These are phyloP conservation scores for Invenusta paracnida DNA, from an alignment of 2,888 invertebrate species.

Conservation along the genomic window DNA sequence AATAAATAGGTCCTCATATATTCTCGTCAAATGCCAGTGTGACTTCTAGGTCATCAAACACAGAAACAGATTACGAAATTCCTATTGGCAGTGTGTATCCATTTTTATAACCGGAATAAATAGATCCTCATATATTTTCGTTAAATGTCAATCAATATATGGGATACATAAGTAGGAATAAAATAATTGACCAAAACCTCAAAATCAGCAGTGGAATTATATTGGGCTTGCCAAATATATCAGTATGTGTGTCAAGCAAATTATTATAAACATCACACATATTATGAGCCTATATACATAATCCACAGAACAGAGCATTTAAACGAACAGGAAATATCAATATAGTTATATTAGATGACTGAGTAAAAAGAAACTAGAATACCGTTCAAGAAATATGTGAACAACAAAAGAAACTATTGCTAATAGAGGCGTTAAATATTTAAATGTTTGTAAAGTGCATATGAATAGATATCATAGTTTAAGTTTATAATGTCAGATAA, in stretches of 20 bases:
- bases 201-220: background rate
- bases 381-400: background rate
- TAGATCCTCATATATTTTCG: background rate
- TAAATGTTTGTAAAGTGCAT: background rate
- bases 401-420: background rate
- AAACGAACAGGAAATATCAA: background rate
- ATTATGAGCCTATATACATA: background rate
- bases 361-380: background rate
- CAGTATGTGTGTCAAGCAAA: background rate
- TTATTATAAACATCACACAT: background rate
- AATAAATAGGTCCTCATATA: background rate
- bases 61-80: background rate
- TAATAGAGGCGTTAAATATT: background rate
- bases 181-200: background rate
- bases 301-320: background rate
- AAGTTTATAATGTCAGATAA: background rate
- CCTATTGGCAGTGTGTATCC: background rate
- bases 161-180: background rate
- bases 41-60: background rate
- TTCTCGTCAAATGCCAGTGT: background rate
- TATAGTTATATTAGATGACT: background rate
- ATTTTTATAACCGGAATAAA: background rate
- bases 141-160: background rate
- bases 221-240: background rate
- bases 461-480: background rate